phyloP scores from a whole-genome alignment of 2,113 vertebrate species.

The Corythornis cristatus region DNA sequence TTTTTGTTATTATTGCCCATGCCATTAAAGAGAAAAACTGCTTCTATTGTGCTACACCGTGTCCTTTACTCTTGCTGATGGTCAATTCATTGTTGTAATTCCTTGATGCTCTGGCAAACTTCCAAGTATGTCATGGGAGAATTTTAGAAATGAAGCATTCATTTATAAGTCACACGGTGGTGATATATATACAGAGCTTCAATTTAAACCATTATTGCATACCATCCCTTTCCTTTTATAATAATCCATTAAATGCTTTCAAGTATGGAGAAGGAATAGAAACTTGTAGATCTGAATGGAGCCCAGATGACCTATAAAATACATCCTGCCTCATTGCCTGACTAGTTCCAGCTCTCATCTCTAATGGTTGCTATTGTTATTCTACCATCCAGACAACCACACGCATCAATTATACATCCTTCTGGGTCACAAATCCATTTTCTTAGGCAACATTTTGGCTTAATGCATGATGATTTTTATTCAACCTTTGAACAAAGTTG shows the following conservation, averaged over 20 bases:
- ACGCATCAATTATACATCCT: slow-evolving; percentile 74
- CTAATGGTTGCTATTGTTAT: slow-evolving; percentile 80
- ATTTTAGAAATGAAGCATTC: slow-evolving; percentile 69
- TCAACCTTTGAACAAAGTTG: slow-evolving; percentile 39
- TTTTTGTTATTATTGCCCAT: not conserved
- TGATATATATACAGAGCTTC: slow-evolving; percentile 69
- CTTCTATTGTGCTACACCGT: not conserved
- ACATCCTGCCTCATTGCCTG: slow-evolving; percentile 71
- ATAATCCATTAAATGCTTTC: slow-evolving; percentile 85
- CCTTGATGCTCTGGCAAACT: slow-evolving; percentile 57
- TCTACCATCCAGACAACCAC: slow-evolving; percentile 69
- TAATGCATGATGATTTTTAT: slow-evolving; percentile 21
- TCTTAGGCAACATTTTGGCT: slow-evolving; percentile 51
- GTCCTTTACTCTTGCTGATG: slow-evolving; percentile 23
- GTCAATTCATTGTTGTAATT: slow-evolving; percentile 64
- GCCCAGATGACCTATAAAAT: slow-evolving; percentile 83
- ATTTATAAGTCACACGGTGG: slow-evolving; percentile 69
- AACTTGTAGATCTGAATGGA: slow-evolving; percentile 83
- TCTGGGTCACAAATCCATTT: slow-evolving; percentile 65
- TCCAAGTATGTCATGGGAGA: slow-evolving; percentile 55
- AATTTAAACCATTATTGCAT: slow-evolving; percentile 78
- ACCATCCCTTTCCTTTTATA: slow-evolving; percentile 75
- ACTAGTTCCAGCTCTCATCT: slow-evolving; percentile 72
- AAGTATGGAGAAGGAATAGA: slow-evolving; percentile 78
- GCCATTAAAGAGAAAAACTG: not conserved